phyloP scores from a whole-genome alignment of 2,797 vertebrate species.

The Sciaenops ocellatus region DNA sequence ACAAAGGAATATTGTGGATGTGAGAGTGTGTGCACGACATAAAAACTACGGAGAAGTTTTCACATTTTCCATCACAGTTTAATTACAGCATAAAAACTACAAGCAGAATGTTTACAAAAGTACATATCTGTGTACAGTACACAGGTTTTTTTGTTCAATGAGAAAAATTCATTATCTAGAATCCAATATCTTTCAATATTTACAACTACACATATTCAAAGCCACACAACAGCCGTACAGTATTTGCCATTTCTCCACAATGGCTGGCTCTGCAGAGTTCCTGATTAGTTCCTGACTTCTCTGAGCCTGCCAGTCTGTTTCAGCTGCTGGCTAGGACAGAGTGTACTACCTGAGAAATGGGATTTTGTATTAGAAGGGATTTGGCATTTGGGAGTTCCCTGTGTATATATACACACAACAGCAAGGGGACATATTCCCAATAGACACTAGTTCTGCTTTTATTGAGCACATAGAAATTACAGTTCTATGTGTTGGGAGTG shows the following conservation, averaged over 20 bases:
- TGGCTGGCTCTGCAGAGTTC: conserved; percentile 49
- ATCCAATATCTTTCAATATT: conserved; percentile 49
- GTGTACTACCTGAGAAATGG: conserved; percentile 78
- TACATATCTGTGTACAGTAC: conserved; percentile 65
- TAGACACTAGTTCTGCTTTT: conserved; percentile 46
- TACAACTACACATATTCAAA: conserved; percentile 50
- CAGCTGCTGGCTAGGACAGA: conserved; percentile 53
- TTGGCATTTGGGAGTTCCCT: conserved; percentile 69
- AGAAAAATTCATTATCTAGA: conserved; percentile 55
- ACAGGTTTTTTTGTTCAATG: conserved; percentile 38
- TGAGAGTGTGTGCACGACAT: conserved; percentile 27
- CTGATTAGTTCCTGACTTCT: conserved; percentile 66
- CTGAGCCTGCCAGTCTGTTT: conserved; percentile 53
- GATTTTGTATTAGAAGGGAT: conserved; percentile 60
- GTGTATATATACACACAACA: conserved; percentile 41
- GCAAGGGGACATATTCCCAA: conserved; percentile 47
- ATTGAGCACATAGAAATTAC: conserved; percentile 23
- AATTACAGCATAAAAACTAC: conserved; percentile 79
- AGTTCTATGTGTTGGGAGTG: conserved; percentile 21
- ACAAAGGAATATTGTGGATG: conserved; percentile 9
- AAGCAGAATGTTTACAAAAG: conserved; percentile 71
- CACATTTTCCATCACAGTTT: conserved; percentile 73
- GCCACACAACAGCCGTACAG: conserved; percentile 28
- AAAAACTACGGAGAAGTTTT: conserved; percentile 45
- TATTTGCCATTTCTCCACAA: conserved; percentile 38